Conservation (phyloP, 2,113 vertebrate species). For the Neolamprologus fasciatus region DNA sequence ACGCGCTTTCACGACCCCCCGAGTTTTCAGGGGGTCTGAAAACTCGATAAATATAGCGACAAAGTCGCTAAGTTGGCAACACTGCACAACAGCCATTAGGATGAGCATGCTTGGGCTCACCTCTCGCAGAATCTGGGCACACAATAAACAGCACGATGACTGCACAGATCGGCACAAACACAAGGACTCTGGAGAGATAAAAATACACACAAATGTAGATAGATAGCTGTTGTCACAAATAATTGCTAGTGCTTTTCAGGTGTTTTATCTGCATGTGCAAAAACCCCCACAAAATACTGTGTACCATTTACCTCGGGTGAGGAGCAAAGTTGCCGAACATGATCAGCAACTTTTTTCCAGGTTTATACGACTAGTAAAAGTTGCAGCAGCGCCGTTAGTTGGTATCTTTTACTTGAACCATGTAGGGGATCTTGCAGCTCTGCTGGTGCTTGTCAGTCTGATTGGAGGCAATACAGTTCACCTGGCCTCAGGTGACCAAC, state of each 20-base stretch:
- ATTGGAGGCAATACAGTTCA: conserved; percentile 50
- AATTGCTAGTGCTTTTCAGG: neutral
- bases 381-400: neutral
- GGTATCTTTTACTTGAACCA: neutral
- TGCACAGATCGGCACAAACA: neutral
- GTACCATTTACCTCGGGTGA: conserved; percentile 25
- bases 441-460: conserved; percentile 9
- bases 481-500: conserved; percentile 1
- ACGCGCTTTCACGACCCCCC: too few relatives aligned
- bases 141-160: neutral
- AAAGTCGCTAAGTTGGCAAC: too few relatives aligned
- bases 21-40: too few relatives aligned
- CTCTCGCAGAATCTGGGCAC: conserved; percentile 9
- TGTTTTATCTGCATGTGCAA: neutral
- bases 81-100: neutral
- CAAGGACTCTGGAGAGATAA: conserved; percentile 8
- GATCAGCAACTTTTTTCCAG: neutral
- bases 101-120: conserved; percentile 29
- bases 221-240: neutral
- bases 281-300: accelerated
- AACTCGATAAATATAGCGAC: too few relatives aligned
- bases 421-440: neutral
- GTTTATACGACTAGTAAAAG: neutral
- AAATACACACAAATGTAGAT: neutral
- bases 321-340: neutral